Evolutionary conservation across 2,888 invertebrate species (phyloP).

Genomic region (Eristalis tenax): DNA sequence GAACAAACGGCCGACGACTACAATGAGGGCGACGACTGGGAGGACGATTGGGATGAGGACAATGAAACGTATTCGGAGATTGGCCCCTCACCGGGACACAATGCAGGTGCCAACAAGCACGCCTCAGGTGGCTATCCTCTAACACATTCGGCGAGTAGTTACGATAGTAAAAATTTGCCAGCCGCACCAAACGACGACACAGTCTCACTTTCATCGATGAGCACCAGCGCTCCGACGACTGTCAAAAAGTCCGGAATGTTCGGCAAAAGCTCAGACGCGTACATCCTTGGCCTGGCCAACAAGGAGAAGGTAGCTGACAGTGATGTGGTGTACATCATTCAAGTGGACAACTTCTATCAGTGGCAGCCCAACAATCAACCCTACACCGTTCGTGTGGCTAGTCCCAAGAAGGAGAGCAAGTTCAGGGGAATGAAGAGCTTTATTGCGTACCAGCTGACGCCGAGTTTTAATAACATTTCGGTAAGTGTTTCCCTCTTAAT

Average conservation of each 20-base stretch:
- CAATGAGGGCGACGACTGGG: constrained; percentile 89
- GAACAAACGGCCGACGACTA: constrained; percentile 86
- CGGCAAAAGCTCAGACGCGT: constrained; percentile 95
- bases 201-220: constrained; percentile 79
- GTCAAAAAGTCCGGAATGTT: constrained; percentile 92
- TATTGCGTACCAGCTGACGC: constrained; percentile 97
- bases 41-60: constrained; percentile 92
- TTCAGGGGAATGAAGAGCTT: constrained; percentile 98
- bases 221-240: constrained; percentile 74
- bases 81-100: constrained; percentile 82
- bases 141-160: constrained; percentile 76
- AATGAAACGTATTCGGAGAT: constrained; percentile 90
- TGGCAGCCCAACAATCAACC: constrained; percentile 90
- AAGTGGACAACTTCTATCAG: constrained; percentile 87
- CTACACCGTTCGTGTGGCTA: constrained; percentile 93
- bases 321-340: constrained; percentile 88
- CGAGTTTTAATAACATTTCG: constrained; percentile 96
- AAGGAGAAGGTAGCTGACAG: constrained; percentile 86
- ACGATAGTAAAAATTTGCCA: constrained; percentile 79
- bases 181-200: constrained; percentile 82
- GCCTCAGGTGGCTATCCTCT: constrained; percentile 63
- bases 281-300: constrained; percentile 88
- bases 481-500: constrained; percentile 82
- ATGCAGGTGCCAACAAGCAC: constrained; percentile 70
- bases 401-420: constrained; percentile 98